Percentiles rank a stretch among this genome's conserved stretches.
Evolutionary conservation across 2,888 invertebrate genomes (phyloP).

Genomic region (Synanthedon myopaeformis): DNA sequence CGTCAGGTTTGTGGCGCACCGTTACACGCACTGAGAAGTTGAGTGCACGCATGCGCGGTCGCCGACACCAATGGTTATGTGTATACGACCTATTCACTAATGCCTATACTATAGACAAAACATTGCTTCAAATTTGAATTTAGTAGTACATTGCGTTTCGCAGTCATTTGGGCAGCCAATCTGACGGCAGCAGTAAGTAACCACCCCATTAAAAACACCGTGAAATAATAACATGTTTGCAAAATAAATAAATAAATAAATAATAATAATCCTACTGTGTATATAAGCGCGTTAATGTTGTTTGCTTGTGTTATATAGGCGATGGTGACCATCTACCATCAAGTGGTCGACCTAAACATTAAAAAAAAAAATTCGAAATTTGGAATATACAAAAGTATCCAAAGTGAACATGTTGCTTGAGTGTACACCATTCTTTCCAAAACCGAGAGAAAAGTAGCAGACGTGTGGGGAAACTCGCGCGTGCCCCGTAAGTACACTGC

Average conservation of each 20-base stretch:
- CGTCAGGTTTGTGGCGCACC: conserved; percentile 41
- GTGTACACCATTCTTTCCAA: too few relatives aligned
- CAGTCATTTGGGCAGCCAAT: too few relatives aligned
- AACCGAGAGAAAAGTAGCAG: background rate
- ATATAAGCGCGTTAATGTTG: too few relatives aligned
- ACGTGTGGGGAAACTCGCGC: conserved; percentile 26
- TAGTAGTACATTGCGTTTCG: too few relatives aligned
- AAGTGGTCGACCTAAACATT: too few relatives aligned
- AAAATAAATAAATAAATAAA: too few relatives aligned
- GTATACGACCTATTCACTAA: conserved; percentile 21
- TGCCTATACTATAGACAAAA: background rate
- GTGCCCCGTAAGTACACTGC: conserved; percentile 20
- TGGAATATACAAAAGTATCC: too few relatives aligned
- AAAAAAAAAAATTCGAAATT: too few relatives aligned
- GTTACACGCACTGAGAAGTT: conserved; percentile 60
- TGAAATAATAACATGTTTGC: too few relatives aligned
- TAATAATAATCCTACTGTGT: too few relatives aligned
- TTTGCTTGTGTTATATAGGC: background rate
- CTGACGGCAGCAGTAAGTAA: background rate
- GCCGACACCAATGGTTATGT: conserved; percentile 49
- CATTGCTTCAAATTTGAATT: background rate
- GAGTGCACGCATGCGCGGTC: conserved; percentile 62
- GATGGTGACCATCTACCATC: too few relatives aligned
- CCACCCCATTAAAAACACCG: background rate
- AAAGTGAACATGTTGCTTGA: too few relatives aligned